Evolutionary conservation across 1,140 invertebrate species (phyloP).

Genomic region (Euura lappo): DNA sequence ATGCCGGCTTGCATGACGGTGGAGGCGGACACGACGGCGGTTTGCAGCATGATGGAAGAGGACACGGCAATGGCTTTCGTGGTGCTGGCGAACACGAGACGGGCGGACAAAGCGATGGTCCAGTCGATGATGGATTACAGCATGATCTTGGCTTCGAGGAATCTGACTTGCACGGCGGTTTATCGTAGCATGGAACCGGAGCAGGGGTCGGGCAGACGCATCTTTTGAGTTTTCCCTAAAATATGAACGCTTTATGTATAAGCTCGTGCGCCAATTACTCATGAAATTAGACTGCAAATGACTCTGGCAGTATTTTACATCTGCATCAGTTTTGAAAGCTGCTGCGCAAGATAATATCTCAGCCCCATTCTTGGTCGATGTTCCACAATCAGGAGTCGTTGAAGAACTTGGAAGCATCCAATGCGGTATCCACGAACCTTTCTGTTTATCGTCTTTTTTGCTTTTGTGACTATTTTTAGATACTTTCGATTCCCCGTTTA

Average conservation of each 20-base stretch:
- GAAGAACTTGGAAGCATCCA: background rate
- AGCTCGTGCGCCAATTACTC: too few relatives aligned
- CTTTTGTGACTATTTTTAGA: background rate
- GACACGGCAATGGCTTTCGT: slow-evolving; percentile 8
- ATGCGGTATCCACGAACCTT: background rate
- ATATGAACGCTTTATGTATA: background rate
- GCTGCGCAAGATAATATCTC: background rate
- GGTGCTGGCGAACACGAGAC: background rate
- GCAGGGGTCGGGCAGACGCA: background rate
- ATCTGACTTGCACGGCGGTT: slow-evolving; percentile 8
- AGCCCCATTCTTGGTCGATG: background rate
- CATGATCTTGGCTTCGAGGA: background rate
- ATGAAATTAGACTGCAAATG: too few relatives aligned
- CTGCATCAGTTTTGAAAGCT: background rate
- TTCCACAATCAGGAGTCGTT: background rate
- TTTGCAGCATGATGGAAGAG: slow-evolving; percentile 12
- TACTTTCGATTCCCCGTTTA: background rate
- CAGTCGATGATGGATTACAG: background rate
- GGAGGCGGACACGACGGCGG: background rate
- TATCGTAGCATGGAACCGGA: slow-evolving; percentile 10
- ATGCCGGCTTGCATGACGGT: background rate
- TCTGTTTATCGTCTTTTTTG: slow-evolving; percentile 2
- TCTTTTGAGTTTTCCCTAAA: background rate
- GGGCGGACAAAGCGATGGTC: background rate
- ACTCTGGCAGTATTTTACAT: background rate